A percentile compares a stretch with the other conserved stretches of the same genome.
Evolutionary conservation across 2,113 vertebrate species (phyloP).

Genomic region (Paramormyrops kingsleyae): DNA sequence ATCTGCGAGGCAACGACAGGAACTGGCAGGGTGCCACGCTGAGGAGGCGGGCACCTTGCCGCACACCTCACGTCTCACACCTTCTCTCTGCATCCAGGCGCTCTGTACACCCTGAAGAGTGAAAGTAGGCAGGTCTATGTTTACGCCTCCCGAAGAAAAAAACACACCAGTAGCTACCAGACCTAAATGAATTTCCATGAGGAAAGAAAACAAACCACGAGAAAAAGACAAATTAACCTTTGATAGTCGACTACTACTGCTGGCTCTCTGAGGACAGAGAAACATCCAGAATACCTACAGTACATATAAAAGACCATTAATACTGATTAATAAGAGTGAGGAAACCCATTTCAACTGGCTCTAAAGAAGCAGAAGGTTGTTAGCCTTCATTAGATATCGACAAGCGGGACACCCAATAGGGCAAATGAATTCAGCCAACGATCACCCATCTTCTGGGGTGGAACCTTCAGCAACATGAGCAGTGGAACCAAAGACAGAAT

Average conservation of each 20-base stretch:
- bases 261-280: neutral
- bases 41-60: neutral
- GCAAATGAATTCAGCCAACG: neutral
- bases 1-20: neutral
- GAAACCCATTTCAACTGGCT: neutral
- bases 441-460: neutral
- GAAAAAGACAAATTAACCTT: neutral
- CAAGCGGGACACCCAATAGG: neutral
- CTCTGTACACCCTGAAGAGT: neutral
- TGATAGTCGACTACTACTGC: neutral
- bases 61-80: neutral
- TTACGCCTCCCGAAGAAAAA: neutral
- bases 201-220: neutral
- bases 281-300: neutral
- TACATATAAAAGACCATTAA: neutral
- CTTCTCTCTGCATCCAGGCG: neutral
- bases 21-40: neutral
- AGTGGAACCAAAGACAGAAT: neutral
- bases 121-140: neutral
- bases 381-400: neutral
- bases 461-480: neutral
- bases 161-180: neutral
- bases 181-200: neutral
- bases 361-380: neutral
- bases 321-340: neutral